Evolutionary conservation across 2,797 vertebrate genomes (phyloP).

Genomic region (Channa striata): DNA sequence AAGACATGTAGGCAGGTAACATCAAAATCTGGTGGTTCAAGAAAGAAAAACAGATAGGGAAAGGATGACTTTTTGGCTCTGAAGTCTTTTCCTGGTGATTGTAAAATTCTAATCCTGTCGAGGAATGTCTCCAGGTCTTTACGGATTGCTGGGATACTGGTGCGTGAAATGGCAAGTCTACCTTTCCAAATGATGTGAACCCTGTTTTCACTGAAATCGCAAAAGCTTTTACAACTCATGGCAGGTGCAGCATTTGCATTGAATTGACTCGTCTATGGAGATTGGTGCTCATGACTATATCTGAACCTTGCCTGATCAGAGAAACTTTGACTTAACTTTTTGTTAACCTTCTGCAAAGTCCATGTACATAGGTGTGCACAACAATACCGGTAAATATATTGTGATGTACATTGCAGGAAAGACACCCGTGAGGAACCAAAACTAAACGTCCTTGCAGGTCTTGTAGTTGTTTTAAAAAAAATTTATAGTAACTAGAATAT

Average conservation of each 20-base stretch:
- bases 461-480: no score
- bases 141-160: conserved; percentile 85
- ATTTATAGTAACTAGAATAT: no score
- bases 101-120: conserved; percentile 84
- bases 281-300: conserved; percentile 51
- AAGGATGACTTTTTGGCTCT: conserved; percentile 71
- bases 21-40: conserved; percentile 49
- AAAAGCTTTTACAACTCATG: conserved; percentile 78
- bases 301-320: conserved; percentile 43
- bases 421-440: background rate
- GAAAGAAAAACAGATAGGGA: conserved; percentile 56
- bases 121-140: conserved; percentile 84
- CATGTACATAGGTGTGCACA: background rate
- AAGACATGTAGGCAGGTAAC: conserved; percentile 15
- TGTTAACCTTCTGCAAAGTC: background rate
- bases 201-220: conserved; percentile 78
- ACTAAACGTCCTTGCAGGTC: no score
- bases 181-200: conserved; percentile 84
- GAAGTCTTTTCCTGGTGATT: conserved; percentile 79
- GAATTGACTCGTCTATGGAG: conserved; percentile 71
- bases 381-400: background rate
- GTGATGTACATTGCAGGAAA: background rate
- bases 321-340: conserved; percentile 32
- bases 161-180: conserved; percentile 88
- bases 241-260: conserved; percentile 81